These are phyloP conservation scores for Dufourea novaeangliae DNA, from an alignment of 1,140 invertebrate genomes.

Conservation along the genomic window DNA sequence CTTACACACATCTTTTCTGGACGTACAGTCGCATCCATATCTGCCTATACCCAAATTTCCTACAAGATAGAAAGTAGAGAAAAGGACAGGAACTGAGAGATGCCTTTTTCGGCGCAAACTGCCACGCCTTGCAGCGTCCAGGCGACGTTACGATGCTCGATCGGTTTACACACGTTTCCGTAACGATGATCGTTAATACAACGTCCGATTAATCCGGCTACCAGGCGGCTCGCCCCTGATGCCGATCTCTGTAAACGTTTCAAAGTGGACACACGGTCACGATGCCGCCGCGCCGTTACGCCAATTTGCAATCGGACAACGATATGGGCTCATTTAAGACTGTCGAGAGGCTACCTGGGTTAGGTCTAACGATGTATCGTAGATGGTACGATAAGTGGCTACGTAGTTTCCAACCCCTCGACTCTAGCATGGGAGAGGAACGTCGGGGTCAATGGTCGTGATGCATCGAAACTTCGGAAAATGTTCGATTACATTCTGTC, in stretches of 20 bases:
- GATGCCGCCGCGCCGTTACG: background rate
- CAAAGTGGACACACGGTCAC: background rate
- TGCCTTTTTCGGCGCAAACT: slow-evolving; percentile 56
- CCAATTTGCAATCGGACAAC: background rate
- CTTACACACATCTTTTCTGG: no score
- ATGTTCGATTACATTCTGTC: no score
- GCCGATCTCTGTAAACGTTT: background rate
- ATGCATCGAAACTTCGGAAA: no score
- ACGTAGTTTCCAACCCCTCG: no score
- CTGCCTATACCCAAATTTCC: no score
- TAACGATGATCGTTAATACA: background rate
- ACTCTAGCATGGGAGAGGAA: background rate
- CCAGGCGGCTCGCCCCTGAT: background rate
- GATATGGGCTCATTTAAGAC: background rate
- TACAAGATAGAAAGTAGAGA: no score
- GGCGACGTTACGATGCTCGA: slow-evolving; percentile 15
- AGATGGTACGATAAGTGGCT: background rate
- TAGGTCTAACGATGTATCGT: background rate
- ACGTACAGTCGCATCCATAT: no score
- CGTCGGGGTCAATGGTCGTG: no score
- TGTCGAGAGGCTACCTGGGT: background rate
- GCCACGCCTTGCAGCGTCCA: slow-evolving; percentile 61
- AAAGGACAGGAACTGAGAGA: no score
- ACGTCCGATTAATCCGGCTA: background rate
- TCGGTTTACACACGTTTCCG: background rate